A percentile compares a stretch with the other conserved stretches of the same genome.
Conservation (phyloP, 37 sponge, comb jelly and placozoan species). For the Aphrocallistes beatrix region DNA sequence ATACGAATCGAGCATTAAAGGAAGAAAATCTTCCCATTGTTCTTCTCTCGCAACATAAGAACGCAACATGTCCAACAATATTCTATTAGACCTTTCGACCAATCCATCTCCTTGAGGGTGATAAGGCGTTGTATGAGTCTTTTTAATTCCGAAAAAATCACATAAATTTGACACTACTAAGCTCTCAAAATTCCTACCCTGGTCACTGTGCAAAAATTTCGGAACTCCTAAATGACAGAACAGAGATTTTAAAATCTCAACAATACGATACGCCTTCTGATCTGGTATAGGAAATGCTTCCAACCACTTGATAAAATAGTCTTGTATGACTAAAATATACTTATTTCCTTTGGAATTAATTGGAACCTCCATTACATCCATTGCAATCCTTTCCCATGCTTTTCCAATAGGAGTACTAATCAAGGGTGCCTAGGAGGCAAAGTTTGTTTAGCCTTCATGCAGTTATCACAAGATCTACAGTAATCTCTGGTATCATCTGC, state of each 20-base stretch:
- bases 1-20: too few species aligned
- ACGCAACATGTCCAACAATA: too few species aligned
- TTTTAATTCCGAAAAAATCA: conserved; percentile 34
- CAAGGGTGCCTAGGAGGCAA: conserved; percentile 22
- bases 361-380: conserved; percentile 26
- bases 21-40: too few species aligned
- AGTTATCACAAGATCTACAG: conserved; percentile 23
- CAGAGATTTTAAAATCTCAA: conserved; percentile 11
- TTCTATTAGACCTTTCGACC: too few species aligned
- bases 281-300: conserved; percentile 20
- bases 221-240: conserved; percentile 22
- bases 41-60: too few species aligned
- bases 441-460: conserved; percentile 16
- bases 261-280: conserved; percentile 14
- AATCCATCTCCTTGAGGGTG: too few species aligned
- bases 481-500: conserved; percentile 8
- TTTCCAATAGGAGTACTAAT: conserved; percentile 19
- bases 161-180: conserved; percentile 21
- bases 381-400: conserved; percentile 26
- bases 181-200: conserved; percentile 45
- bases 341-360: conserved; percentile 17
- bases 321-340: conserved; percentile 27
- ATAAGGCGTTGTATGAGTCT: too few species aligned
- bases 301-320: conserved; percentile 33
- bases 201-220: conserved; percentile 36